phyloP scores from a whole-genome alignment of 1,140 invertebrate species.

The Triops cancriformis region DNA sequence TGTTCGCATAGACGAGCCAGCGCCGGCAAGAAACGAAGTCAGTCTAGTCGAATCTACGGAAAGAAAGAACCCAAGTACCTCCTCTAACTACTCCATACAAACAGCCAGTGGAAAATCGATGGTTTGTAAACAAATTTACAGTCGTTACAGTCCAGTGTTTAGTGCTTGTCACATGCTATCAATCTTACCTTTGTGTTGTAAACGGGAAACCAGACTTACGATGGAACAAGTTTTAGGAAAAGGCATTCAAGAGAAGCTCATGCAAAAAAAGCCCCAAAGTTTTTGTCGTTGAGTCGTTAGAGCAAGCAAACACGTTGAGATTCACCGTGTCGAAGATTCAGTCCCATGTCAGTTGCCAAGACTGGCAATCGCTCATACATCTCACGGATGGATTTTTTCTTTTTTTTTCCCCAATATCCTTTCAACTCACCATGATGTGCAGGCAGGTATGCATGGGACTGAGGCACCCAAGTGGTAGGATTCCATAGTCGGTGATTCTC shows the following conservation, averaged over 20 bases:
- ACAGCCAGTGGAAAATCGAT: neutral
- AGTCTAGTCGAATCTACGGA: conserved; percentile 9
- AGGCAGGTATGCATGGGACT: conserved; percentile 18
- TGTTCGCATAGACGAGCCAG: conserved; percentile 3
- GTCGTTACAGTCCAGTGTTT: neutral
- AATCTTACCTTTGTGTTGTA: neutral
- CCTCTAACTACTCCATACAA: neutral
- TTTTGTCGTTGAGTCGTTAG: neutral
- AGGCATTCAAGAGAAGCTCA: neutral
- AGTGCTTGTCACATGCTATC: neutral
- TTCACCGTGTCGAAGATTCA: neutral
- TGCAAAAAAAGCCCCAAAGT: neutral
- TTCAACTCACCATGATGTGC: conserved; percentile 24
- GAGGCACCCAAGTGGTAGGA: conserved; percentile 27
- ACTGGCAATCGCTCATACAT: neutral
- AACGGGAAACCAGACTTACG: neutral
- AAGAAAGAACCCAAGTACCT: conserved; percentile 7
- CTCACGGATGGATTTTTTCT: neutral
- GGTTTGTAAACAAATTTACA: neutral
- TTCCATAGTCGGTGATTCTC: conserved; percentile 28
- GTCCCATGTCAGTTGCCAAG: neutral
- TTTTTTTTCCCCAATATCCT: neutral
- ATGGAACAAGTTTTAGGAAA: neutral
- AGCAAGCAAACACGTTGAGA: neutral
- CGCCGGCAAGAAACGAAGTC: neutral